Percentiles rank a stretch among this genome's conserved stretches.
These are phyloP conservation scores for Opisthocomus hoazin DNA, from an alignment of 2,113 vertebrate genomes.

Conservation along the genomic window DNA sequence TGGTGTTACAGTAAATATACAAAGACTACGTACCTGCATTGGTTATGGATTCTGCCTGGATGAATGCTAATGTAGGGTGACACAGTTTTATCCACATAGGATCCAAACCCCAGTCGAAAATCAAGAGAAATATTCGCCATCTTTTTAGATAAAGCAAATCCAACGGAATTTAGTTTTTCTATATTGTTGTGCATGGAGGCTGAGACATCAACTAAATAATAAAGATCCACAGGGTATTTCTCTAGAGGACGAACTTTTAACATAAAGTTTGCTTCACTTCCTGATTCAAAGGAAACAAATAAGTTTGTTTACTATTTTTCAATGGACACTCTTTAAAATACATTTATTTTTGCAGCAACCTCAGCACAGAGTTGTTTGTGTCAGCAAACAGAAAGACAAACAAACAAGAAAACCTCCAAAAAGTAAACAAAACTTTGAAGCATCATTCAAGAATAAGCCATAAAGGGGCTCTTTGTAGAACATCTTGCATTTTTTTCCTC, in stretches of 20 bases:
- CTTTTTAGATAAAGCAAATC: conserved; percentile 86
- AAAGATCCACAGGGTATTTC: conserved; percentile 94
- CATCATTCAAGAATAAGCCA: background rate
- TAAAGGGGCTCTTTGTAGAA: background rate
- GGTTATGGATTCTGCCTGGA: conserved; percentile 91
- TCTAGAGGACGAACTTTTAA: conserved; percentile 86
- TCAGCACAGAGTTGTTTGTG: background rate
- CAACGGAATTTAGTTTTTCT: conserved; percentile 89
- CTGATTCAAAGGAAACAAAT: conserved; percentile 71
- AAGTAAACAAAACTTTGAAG: background rate
- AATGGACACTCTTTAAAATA: background rate
- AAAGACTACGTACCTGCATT: conserved; percentile 84
- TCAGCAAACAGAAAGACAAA: background rate
- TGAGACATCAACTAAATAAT: conserved; percentile 96
- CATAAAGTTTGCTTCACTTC: conserved; percentile 82
- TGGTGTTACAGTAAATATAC: background rate
- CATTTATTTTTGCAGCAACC: background rate
- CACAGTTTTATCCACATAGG: conserved; percentile 97
- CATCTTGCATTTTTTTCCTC: background rate
- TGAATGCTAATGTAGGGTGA: conserved; percentile 95
- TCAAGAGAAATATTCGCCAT: conserved; percentile 89
- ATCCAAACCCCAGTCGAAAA: conserved; percentile 93
- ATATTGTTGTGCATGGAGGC: conserved; percentile 96
- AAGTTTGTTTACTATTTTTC: background rate
- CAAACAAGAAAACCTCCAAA: conserved; percentile 2